Conservation (phyloP, 2,888 invertebrate genomes). For the Junonia oenone region DNA sequence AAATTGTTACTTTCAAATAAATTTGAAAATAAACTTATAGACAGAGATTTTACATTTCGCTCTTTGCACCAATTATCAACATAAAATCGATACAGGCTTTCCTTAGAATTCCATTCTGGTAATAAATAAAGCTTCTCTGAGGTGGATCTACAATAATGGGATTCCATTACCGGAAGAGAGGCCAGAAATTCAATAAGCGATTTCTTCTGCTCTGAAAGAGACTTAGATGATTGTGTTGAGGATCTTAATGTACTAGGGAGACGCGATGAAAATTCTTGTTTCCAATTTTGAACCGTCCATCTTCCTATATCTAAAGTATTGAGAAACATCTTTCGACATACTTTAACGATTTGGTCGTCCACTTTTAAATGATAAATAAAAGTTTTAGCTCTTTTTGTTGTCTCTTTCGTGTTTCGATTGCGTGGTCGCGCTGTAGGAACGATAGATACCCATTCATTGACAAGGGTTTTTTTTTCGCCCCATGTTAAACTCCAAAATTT, state of each 20-base stretch:
- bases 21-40: not conserved
- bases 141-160: not conserved
- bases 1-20: conserved; percentile 1
- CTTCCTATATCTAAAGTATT: not conserved
- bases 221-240: not conserved
- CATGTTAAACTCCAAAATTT: not conserved
- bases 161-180: not conserved
- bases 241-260: too few species aligned
- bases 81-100: not conserved
- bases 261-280: not conserved
- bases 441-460: not conserved
- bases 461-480: not conserved
- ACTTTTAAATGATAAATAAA: not conserved
- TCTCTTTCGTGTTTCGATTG: not conserved
- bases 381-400: not conserved
- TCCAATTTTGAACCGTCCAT: not conserved
- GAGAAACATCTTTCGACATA: not conserved
- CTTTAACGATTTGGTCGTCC: not conserved
- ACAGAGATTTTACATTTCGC: not conserved
- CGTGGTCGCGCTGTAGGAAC: not conserved
- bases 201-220: not conserved
- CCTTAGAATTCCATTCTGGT: not conserved
- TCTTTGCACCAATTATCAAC: not conserved
- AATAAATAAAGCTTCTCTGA: not conserved
- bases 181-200: not conserved